Conservation (phyloP, 2,888 invertebrate species). For the Drosophila mercatorum region DNA sequence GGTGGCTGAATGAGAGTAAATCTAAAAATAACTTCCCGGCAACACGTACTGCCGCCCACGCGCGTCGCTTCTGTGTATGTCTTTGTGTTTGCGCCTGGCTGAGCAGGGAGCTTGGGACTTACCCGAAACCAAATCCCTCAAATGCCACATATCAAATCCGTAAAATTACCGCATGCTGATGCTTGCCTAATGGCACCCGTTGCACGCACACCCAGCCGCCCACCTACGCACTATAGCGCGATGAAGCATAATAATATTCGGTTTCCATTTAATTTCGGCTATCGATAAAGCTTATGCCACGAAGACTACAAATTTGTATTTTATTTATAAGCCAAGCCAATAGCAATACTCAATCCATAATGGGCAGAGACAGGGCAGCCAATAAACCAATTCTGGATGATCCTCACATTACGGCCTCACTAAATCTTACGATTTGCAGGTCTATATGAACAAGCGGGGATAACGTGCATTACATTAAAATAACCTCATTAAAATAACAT, state of each 20-base stretch:
- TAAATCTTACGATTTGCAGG: conserved; percentile 56
- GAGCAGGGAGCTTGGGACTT: conserved; percentile 35
- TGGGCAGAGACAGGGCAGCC: conserved; percentile 11
- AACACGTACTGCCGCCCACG: conserved; percentile 45
- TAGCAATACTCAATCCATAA: conserved; percentile 33
- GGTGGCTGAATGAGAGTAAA: conserved; percentile 37
- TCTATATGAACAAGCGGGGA: conserved; percentile 25
- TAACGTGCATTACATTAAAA: not conserved
- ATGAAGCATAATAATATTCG: conserved; percentile 65
- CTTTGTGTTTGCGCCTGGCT: conserved; percentile 50
- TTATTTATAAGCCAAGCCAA: conserved; percentile 59
- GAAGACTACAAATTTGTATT: conserved; percentile 64
- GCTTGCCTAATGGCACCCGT: conserved; percentile 50
- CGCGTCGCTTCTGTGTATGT: conserved; percentile 4
- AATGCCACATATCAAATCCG: conserved; percentile 41
- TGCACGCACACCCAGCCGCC: conserved; percentile 7
- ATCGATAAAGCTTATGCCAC: conserved; percentile 54
- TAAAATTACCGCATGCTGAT: conserved; percentile 58
- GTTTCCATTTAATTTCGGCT: conserved; percentile 53
- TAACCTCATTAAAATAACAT: not conserved
- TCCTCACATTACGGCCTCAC: conserved; percentile 47
- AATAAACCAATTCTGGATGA: conserved; percentile 36
- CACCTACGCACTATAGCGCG: conserved; percentile 22
- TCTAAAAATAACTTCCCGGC: conserved; percentile 64
- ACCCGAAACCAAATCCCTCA: conserved; percentile 41